Evolutionary conservation across 2,888 invertebrate species (phyloP).

Genomic region (Pristionchus fissidentatus): DNA sequence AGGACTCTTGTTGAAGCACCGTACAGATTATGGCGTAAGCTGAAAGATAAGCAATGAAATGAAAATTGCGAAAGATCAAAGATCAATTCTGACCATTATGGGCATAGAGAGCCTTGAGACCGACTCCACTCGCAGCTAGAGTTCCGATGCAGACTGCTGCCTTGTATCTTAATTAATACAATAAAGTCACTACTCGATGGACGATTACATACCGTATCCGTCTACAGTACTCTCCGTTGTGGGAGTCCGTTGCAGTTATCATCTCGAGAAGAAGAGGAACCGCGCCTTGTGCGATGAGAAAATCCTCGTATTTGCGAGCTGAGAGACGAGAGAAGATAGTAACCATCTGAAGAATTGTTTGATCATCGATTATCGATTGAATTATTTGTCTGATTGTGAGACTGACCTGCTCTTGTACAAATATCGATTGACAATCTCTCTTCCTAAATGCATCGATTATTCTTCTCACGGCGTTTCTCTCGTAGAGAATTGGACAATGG

Average conservation of each 20-base stretch:
- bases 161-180: constrained; percentile 55
- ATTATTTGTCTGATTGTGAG: not conserved
- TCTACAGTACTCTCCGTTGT: constrained; percentile 65
- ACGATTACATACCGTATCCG: constrained; percentile 61
- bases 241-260: constrained; percentile 62
- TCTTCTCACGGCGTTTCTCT: constrained; percentile 66
- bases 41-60: constrained; percentile 49
- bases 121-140: constrained; percentile 66
- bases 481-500: constrained; percentile 52
- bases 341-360: constrained; percentile 55
- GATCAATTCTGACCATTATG: constrained; percentile 63
- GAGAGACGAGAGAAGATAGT: constrained; percentile 69
- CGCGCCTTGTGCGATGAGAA: constrained; percentile 66
- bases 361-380: constrained; percentile 16
- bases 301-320: constrained; percentile 65
- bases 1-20: constrained; percentile 63
- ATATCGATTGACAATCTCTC: constrained; percentile 62
- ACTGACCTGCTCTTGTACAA: constrained; percentile 71
- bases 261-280: constrained; percentile 69
- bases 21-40: constrained; percentile 64
- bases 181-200: not conserved
- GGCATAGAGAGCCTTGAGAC: constrained; percentile 67
- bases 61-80: not conserved
- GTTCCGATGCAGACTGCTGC: constrained; percentile 72
- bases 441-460: constrained; percentile 61